These are phyloP conservation scores for Melanerpes aurifrons DNA, from an alignment of 2,113 vertebrate genomes.

Conservation along the genomic window DNA sequence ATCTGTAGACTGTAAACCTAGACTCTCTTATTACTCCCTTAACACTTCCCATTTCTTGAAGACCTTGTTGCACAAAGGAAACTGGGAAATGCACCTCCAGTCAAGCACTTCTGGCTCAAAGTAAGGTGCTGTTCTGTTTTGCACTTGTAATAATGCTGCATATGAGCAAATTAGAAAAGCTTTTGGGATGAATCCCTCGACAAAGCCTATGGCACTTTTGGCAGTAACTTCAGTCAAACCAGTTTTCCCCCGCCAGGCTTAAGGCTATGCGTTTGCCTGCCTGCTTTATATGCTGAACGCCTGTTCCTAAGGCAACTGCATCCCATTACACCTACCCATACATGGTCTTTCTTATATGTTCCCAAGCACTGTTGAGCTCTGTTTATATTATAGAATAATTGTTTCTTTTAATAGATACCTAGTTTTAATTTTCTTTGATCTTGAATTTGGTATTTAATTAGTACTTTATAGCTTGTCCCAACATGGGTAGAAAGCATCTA, in stretches of 20 bases:
- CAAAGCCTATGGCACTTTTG: background rate
- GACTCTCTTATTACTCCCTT: background rate
- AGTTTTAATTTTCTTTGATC: conserved; percentile 15
- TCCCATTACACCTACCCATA: conserved; percentile 64
- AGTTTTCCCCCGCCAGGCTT: background rate
- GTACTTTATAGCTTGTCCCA: background rate
- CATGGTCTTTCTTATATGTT: conserved; percentile 15
- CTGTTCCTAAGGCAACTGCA: conserved; percentile 71
- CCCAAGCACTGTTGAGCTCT: conserved; percentile 14
- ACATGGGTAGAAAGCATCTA: background rate
- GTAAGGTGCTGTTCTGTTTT: background rate
- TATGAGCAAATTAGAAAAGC: background rate
- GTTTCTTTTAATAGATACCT: conserved; percentile 52
- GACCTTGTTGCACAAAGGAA: background rate
- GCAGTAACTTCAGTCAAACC: background rate
- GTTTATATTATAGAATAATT: conserved; percentile 58
- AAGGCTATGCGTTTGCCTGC: conserved; percentile 16
- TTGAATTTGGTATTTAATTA: conserved; percentile 8
- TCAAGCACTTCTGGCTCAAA: background rate
- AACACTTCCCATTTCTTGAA: background rate
- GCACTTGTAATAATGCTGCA: background rate
- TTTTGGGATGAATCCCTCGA: background rate
- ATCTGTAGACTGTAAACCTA: background rate
- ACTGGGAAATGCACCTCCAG: background rate
- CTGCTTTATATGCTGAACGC: conserved; percentile 17